These are phyloP conservation scores for Rhagophthalmus giganteus DNA, from an alignment of 2,888 invertebrate genomes.

Conservation along the genomic window DNA sequence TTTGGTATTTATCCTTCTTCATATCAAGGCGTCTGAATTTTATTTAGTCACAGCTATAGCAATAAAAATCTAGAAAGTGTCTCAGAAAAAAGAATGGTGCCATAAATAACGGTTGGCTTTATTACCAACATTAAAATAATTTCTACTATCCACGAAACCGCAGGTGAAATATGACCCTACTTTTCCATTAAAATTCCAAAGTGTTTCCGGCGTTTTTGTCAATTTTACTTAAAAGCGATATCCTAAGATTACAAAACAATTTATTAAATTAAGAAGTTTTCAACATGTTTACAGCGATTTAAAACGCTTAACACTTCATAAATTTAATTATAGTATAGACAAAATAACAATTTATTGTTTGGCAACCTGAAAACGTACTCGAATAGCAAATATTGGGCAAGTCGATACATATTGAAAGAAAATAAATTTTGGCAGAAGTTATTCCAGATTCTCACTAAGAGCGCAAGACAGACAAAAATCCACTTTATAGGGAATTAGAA, in stretches of 20 bases:
- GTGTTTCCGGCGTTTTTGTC: slow-evolving; percentile 43
- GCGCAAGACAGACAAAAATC: slow-evolving; percentile 28
- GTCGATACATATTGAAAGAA: slow-evolving; percentile 25
- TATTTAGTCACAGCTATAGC: slow-evolving; percentile 30
- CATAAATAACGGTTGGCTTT: slow-evolving; percentile 49
- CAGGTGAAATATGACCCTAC: slow-evolving; percentile 50
- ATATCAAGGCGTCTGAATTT: slow-evolving; percentile 12
- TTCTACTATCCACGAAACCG: slow-evolving; percentile 48
- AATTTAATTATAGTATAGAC: too few species aligned
- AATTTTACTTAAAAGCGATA: too few species aligned
- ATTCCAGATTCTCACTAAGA: slow-evolving; percentile 21
- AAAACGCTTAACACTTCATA: too few species aligned
- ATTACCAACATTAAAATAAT: slow-evolving; percentile 52
- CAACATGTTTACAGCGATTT: too few species aligned
- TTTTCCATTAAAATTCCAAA: slow-evolving; percentile 51
- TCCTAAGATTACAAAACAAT: too few species aligned
- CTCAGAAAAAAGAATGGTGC: slow-evolving; percentile 39
- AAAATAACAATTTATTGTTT: too few species aligned
- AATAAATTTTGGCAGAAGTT: slow-evolving; percentile 20
- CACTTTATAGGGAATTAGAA: slow-evolving; percentile 29
- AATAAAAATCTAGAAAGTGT: slow-evolving; percentile 41
- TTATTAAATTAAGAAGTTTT: too few species aligned
- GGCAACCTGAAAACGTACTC: too few species aligned
- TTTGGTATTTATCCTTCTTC: slow-evolving; percentile 13
- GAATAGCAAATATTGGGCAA: slow-evolving; percentile 16